Base-by-base conservation (phyloP, 2,888 invertebrate species). In the Trachelus troglodyta region DNA sequence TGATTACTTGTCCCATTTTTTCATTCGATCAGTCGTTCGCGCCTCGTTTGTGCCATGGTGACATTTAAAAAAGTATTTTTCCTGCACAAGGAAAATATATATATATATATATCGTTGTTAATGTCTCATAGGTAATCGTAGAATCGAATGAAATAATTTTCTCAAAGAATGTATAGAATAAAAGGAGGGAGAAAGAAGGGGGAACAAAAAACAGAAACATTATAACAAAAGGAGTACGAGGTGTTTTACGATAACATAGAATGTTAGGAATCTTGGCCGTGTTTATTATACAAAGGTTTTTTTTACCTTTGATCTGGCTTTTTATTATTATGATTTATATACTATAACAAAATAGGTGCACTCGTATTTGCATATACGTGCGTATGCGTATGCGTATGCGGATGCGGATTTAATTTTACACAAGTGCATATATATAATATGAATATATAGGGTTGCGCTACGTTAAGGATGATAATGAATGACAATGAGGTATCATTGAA, bases 381-480 rank as follows among this genome's bases (percentile, higher is more conserved):
- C 56, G 6, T 40, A 4, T 4, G 40, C 40, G 40, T 23, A 56
- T 56, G 56, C 56, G 6, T 40, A 4, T 4, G 40, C 40, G 40
- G 9, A 56, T 56, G 56, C 23, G 56, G 56, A 56, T 56, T 6
- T 56, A 23, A 56, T 56, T 37, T 31, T 12, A n/a, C 35, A 69
- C 23, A 40, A 69, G 69, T 73, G 33, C 15, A 69, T 79, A 77
- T 79, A 40, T 75, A 75, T 77, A 71, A 73, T 73, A 75, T 74
- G 76, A 75, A 35, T 80, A 75, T 9, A 73, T 79, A 56, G 23
- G 56, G 37, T 56, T 75, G 35, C 75, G 31, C 31, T 75, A 40
- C n/a, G 30, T 75, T 31, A 75, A n/a, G 23, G 34, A 31, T 4
- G n/a, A 15, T n/a, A n/a, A 11, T 3, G 9, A 30, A 34, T 34